phyloP scores from a whole-genome alignment of 2,797 vertebrate species.

The Phylloscopus collybita region DNA sequence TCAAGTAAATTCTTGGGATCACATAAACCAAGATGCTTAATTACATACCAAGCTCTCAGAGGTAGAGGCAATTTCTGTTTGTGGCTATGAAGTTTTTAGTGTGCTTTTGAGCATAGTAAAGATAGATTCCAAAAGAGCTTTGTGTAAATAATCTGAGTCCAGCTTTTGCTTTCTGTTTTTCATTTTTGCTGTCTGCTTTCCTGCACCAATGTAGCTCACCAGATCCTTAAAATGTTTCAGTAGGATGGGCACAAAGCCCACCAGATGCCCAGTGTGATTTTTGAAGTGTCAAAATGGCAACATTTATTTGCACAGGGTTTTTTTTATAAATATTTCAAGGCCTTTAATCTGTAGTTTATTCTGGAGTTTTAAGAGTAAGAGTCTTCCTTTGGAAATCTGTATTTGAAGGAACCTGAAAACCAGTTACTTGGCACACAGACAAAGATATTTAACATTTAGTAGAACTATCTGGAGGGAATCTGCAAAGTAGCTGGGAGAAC shows the following conservation, averaged over 20 bases:
- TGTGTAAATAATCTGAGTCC: not conserved
- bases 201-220: not conserved
- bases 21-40: not conserved
- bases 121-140: not conserved
- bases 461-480: not conserved
- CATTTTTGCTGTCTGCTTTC: not conserved
- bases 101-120: not conserved
- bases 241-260: not conserved
- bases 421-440: not conserved
- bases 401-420: not conserved
- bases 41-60: not conserved
- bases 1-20: not conserved
- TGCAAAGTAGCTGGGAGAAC: not conserved
- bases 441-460: not conserved
- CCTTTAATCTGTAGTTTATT: not conserved
- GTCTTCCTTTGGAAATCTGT: not conserved
- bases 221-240: not conserved
- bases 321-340: not conserved
- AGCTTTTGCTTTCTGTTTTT: not conserved
- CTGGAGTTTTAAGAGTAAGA: not conserved
- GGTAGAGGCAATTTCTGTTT: not conserved
- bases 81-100: not conserved
- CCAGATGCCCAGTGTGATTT: not conserved
- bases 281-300: not conserved
- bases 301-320: not conserved